Evolutionary conservation across 2,113 vertebrate species (phyloP), one percentile per base, ranked within the genome.

Genomic region (Tachysurus vachellii): DNA sequence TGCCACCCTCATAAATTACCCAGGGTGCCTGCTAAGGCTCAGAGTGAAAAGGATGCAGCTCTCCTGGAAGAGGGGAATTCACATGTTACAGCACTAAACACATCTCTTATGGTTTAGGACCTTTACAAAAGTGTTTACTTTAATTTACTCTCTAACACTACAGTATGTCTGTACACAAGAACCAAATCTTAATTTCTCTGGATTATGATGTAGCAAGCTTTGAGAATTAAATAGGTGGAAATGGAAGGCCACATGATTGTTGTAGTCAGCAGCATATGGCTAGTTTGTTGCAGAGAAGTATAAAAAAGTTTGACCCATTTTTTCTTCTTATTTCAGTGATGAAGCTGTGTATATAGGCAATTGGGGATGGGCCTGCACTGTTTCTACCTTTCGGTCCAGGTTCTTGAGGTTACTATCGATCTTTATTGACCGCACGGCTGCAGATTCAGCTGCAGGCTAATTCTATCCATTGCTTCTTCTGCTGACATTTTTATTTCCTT

Each of bases 401-500:
- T 93, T 92, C 88, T 90, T 62, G 59, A 62, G 87, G 21, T 87
- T 66, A 21, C n/a, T 82, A 93, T 92, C 88, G 90, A 93, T 93
- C 82, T 54, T 54, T 86, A 93, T 94, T 86, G 93, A 94, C 90
- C 80, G 28, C 76, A 80, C 53, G 54, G 66, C 31, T 80, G 79
- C 57, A 83, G 88, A 85, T 90, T 88, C 86, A 88, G 91, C 91
- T 92, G 91, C 50, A 66, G 88, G 92, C 89, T 90, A 89, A 93
- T 88, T 91, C 89, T 83, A 57, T 68, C 83, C 28, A 31, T 88
- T 83, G 85, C 36, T 90, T 91, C 85, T 85, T 85, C 91, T 6
- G 81, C 57, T 92, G 93, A 92, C 90, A 90, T 93, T 92, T 93
- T 92, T 89, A 93, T 93, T 88, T 88, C 80, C 23, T 80, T 84